Percentiles rank a stretch among this genome's conserved stretches.
These are phyloP conservation scores for Thalpophila matura DNA, from an alignment of 2,888 invertebrate species.

Conservation along the genomic window DNA sequence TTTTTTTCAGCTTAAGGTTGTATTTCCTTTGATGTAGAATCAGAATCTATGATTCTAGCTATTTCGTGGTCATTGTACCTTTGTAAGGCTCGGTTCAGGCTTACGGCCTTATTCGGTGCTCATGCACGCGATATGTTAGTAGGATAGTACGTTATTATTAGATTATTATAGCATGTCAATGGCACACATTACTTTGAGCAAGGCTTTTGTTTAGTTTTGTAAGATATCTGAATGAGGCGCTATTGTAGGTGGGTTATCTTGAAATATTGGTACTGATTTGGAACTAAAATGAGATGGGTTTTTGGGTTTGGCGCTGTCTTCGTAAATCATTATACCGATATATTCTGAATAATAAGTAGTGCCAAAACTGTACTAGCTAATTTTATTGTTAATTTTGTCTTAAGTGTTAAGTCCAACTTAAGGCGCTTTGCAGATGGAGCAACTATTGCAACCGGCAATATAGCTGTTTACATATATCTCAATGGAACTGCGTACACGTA, in stretches of 20 bases:
- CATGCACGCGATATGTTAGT: constrained; percentile 41
- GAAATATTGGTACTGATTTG: constrained; percentile 7
- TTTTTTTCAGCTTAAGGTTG: neutral
- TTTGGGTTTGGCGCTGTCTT: neutral
- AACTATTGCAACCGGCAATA: too few relatives aligned
- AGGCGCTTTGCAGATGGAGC: too few relatives aligned
- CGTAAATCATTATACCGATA: neutral
- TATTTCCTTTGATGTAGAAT: constrained; percentile 2
- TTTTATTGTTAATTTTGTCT: too few relatives aligned
- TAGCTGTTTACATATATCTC: too few relatives aligned
- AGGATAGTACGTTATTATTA: constrained; percentile 38
- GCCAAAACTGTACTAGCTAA: too few relatives aligned
- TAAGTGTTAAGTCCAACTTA: too few relatives aligned
- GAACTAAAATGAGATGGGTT: neutral
- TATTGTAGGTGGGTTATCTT: constrained; percentile 15
- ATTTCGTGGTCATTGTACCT: constrained; percentile 64
- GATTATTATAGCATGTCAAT: constrained; percentile 51
- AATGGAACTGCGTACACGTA: too few relatives aligned
- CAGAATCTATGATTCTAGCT: constrained; percentile 22
- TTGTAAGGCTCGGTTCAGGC: constrained; percentile 52
- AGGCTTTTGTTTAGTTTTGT: constrained; percentile 46
- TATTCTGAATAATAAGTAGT: too few relatives aligned
- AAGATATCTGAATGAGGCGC: constrained; percentile 22
- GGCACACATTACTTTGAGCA: constrained; percentile 40
- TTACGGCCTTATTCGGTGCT: constrained; percentile 39